Percentiles rank a stretch among this genome's conserved stretches.
phyloP scores from a whole-genome alignment of 2,797 vertebrate species.

The Setipinna tenuifilis region DNA sequence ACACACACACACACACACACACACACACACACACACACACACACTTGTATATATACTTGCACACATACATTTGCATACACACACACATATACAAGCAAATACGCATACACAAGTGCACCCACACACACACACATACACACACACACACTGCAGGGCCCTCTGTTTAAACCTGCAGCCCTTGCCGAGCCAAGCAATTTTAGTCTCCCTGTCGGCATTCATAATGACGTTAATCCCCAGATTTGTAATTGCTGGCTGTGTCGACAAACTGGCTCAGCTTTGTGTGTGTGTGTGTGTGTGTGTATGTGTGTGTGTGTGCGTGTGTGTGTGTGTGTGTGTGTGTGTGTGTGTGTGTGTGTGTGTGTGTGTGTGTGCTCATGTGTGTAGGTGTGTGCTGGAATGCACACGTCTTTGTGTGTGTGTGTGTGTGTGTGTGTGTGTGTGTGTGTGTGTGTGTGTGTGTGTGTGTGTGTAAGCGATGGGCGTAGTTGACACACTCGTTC shows the following conservation, averaged over 20 bases:
- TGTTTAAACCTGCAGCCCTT: conserved; percentile 50
- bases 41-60: neutral
- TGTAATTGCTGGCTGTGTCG: conserved; percentile 69
- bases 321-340: conserved; percentile 13
- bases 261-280: conserved; percentile 64
- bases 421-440: neutral
- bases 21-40: no score
- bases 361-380: neutral
- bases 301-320: neutral
- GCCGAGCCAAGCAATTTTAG: conserved; percentile 59
- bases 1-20: neutral
- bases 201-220: conserved; percentile 67
- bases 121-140: neutral
- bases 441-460: conserved; percentile 52
- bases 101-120: neutral
- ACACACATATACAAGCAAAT: no score
- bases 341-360: conserved; percentile 53
- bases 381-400: no score
- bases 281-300: neutral
- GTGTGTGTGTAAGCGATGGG: neutral
- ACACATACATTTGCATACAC: neutral
- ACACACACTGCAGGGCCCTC: neutral
- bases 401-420: neutral
- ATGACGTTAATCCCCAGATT: conserved; percentile 68
- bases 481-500: conserved; percentile 16